phyloP scores from a whole-genome alignment of 2,797 vertebrate species.

The Stomatorhinus walkeri region DNA sequence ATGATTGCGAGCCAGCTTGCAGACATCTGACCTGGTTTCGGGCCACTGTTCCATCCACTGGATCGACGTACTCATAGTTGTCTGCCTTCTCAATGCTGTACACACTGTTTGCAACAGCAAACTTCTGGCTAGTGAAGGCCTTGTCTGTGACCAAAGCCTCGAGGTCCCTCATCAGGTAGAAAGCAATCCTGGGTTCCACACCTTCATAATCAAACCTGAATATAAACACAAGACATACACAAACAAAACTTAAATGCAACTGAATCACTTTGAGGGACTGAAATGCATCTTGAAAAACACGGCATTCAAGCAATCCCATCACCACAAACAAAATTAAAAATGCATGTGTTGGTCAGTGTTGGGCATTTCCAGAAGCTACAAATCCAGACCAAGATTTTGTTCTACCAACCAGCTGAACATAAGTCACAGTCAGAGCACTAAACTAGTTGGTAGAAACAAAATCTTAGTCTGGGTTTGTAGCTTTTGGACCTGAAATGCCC shows the following conservation, averaged over 20 bases:
- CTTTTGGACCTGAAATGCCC: neutral
- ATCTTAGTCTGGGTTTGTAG: neutral
- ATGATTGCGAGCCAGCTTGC: slow-evolving; percentile 25
- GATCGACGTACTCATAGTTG: slow-evolving; percentile 94
- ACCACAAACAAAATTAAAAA: neutral
- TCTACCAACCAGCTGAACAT: neutral
- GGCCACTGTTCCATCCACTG: slow-evolving; percentile 88
- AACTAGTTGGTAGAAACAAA: neutral
- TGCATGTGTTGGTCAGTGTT: neutral
- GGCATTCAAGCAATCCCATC: neutral
- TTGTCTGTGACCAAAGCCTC: slow-evolving; percentile 84
- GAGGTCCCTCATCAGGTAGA: slow-evolving; percentile 90
- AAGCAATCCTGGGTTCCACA: slow-evolving; percentile 80
- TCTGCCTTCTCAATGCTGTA: slow-evolving; percentile 88
- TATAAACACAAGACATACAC: neutral
- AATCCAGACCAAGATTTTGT: neutral
- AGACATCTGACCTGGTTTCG: slow-evolving; percentile 83
- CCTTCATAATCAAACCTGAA: slow-evolving; percentile 94
- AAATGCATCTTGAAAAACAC: slow-evolving; percentile 10
- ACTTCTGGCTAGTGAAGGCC: slow-evolving; percentile 86
- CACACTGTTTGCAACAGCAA: slow-evolving; percentile 82
- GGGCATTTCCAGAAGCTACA: neutral
- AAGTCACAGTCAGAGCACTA: neutral
- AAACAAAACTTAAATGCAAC: neutral
- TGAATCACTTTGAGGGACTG: neutral